Base-by-base conservation (phyloP, 53 echinoderm and acorn worm genomes). In the Luidia sarsii region DNA sequence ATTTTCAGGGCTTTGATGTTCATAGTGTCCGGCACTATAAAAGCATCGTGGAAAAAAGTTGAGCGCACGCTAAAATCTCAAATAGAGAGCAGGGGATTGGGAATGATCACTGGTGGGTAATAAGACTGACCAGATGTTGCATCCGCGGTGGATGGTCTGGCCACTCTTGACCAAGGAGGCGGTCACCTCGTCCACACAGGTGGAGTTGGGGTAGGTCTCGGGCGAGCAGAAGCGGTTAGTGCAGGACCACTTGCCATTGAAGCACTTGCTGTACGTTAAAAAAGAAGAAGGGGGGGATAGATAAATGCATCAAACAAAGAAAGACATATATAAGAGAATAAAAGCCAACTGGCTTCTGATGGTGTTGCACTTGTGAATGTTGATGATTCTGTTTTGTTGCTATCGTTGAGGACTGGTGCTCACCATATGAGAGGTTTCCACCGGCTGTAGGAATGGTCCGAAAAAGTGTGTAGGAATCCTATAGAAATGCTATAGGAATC, bases 121-220 rank as follows among this genome's bases (percentile, higher is more conserved):
- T n/a, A n/a, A n/a, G n/a, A n/a, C 87, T 52, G 67, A 88, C 88
- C 88, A 88, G 59, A 88, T 62, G 45, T 88, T 48, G 50, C 88
- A 88, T 15, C 75, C 88, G 20, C 74, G 72, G 36, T 35, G 45
- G 57, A 88, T 68, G 62, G 72, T 82, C 72, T 88, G 65, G 20
- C 88, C 88, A 25, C 65, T 83, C 41, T 56, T 75, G 39, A 88
- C 33, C 52, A 82, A 50, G 3, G 66, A 64, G 30, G 56, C 65
- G 23, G 88, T 75, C 39, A 65, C 55, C 4, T 48, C 74, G 68
- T 88, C 88, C 68, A 88, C 45, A 55, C 88, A 88, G 7, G 64
- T 75, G 14, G 83, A 83, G 54, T 56, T 67, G 14, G 56, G 83
- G 68, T 88, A 88, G 41, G 46, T 64, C 52, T 64, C 55, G 11